Conservation (phyloP, 2,113 vertebrate genomes). For the Pelecanoides urinatrix region DNA sequence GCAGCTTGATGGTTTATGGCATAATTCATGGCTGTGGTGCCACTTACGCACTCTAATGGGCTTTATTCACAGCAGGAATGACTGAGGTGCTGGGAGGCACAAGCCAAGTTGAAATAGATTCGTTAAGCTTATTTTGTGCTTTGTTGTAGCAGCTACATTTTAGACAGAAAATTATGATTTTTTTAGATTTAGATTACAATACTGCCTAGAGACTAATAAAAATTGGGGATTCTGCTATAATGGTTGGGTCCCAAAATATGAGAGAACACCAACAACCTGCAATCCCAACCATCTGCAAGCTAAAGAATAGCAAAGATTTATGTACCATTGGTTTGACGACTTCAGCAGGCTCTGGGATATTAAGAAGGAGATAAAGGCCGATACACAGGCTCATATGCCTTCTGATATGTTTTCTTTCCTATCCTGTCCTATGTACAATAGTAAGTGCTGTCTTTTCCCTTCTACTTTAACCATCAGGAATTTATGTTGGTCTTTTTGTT, state of each 20-base stretch:
- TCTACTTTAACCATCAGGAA: not conserved
- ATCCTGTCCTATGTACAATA: not conserved
- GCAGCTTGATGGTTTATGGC: slow-evolving; percentile 21
- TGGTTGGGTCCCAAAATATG: not conserved
- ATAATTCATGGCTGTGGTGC: slow-evolving; percentile 9
- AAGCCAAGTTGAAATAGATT: slow-evolving; percentile 18
- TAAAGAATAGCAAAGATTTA: not conserved
- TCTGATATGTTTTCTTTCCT: not conserved
- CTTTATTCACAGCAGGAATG: slow-evolving; percentile 39
- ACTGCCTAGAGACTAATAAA: not conserved
- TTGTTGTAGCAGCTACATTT: not conserved
- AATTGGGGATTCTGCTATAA: not conserved
- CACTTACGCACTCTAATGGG: slow-evolving; percentile 17
- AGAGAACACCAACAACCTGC: not conserved
- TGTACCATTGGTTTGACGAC: not conserved
- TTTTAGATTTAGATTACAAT: not conserved
- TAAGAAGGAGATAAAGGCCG: not conserved
- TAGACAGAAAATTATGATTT: not conserved
- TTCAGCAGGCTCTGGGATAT: not conserved
- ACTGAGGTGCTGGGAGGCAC: slow-evolving; percentile 2
- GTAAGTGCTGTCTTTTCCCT: not conserved
- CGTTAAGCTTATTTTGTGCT: slow-evolving; percentile 10
- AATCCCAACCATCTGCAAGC: not conserved
- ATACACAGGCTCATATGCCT: not conserved
- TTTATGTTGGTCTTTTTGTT: not conserved